Percentiles rank a stretch among this genome's conserved stretches.
Conservation (phyloP, 92 coral and sea anemone genomes). For the Phenganax stokvisi region DNA sequence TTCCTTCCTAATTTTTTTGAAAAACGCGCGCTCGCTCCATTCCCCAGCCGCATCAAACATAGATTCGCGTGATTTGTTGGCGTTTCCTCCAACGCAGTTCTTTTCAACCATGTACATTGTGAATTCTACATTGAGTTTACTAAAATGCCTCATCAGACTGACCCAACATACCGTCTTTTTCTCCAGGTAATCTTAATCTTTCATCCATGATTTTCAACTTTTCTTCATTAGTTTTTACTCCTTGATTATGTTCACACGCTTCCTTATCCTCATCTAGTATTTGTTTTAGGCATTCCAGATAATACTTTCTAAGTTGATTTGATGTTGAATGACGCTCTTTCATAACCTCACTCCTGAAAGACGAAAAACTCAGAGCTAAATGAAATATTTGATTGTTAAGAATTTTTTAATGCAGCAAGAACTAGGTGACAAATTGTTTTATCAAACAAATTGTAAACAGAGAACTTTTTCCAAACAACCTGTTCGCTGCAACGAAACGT, state of each 20-base stretch:
- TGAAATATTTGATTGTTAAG: too few relatives aligned
- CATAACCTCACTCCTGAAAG: slow-evolving; percentile 65
- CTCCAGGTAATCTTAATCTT: slow-evolving; percentile 10
- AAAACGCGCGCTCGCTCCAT: too few relatives aligned
- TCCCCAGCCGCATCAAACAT: too few relatives aligned
- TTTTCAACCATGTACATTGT: background rate
- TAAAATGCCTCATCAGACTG: too few relatives aligned
- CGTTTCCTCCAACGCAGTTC: too few relatives aligned
- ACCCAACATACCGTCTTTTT: background rate
- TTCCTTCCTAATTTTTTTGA: too few relatives aligned
- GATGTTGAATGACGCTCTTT: slow-evolving; percentile 96
- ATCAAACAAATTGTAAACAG: background rate
- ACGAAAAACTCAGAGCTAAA: background rate
- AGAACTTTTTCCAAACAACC: background rate
- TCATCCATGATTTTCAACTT: slow-evolving; percentile 70
- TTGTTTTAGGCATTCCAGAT: slow-evolving; percentile 86
- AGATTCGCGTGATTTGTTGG: too few relatives aligned
- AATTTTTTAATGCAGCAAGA: too few relatives aligned
- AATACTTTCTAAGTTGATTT: slow-evolving; percentile 78
- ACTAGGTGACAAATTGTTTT: too few relatives aligned
- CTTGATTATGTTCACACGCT: slow-evolving; percentile 45
- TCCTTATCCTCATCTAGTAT: slow-evolving; percentile 80
- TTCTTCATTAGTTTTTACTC: slow-evolving; percentile 52
- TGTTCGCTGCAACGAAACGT: too few relatives aligned
- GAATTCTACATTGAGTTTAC: too few relatives aligned